Conservation (phyloP, 1,140 invertebrate species). For the Trachelipus rathkii region DNA sequence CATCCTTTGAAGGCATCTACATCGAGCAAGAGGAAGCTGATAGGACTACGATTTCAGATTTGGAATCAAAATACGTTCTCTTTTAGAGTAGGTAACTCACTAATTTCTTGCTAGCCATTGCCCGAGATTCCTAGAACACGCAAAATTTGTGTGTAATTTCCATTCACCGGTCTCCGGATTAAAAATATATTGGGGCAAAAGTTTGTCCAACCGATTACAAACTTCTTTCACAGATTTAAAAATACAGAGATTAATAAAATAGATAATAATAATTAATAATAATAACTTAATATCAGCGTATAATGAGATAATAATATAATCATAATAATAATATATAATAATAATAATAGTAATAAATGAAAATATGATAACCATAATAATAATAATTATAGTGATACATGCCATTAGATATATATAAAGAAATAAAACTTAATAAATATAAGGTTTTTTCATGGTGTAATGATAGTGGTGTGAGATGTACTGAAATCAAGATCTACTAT, state of each 20-base stretch:
- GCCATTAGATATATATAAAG: no score
- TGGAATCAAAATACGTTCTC: conserved; percentile 54
- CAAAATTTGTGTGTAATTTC: conserved; percentile 75
- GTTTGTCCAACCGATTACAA: conserved; percentile 80
- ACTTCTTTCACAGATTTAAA: conserved; percentile 81
- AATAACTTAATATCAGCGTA: background rate
- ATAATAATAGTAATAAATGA: no score
- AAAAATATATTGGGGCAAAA: conserved; percentile 78
- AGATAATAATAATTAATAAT: background rate
- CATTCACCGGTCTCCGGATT: conserved; percentile 85
- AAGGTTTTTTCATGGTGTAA: no score
- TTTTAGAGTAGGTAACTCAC: conserved; percentile 51
- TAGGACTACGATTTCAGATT: conserved; percentile 17
- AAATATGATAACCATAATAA: no score
- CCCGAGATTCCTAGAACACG: conserved; percentile 48
- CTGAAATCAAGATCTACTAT: no score
- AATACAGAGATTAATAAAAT: conserved; percentile 70
- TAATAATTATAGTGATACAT: background rate
- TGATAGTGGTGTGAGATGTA: no score
- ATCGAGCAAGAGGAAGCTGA: no score
- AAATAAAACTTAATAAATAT: no score
- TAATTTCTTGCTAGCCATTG: conserved; percentile 61
- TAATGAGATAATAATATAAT: background rate
- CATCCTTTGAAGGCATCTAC: no score
- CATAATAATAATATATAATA: background rate